Evolutionary conservation across 2,888 invertebrate species (phyloP).

Genomic region (Acleris laterana): DNA sequence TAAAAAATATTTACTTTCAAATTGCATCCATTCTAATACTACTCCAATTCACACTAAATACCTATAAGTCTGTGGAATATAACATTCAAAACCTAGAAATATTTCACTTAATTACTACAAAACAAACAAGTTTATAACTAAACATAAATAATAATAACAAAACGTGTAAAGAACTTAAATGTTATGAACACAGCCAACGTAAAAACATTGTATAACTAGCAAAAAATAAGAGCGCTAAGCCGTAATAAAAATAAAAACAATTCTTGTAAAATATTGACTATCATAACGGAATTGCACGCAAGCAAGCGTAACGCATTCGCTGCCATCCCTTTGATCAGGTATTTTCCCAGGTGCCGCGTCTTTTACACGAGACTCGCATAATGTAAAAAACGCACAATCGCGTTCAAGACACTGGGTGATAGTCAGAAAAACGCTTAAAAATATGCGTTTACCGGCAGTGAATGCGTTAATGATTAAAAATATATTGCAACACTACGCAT

Average conservation of each 20-base stretch:
- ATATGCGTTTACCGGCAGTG: no score
- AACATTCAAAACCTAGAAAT: not conserved
- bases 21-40: no score
- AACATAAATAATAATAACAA: not conserved
- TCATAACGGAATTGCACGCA: slow-evolving; percentile 19
- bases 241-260: slow-evolving; percentile 6
- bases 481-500: slow-evolving; percentile 27
- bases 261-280: slow-evolving; percentile 3
- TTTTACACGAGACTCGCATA: no score
- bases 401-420: no score
- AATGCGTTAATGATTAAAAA: not conserved
- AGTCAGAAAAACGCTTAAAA: no score
- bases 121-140: not conserved
- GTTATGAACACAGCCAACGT: not conserved
- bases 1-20: slow-evolving; percentile 3
- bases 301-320: slow-evolving; percentile 11
- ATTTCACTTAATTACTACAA: not conserved
- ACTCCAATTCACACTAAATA: not conserved
- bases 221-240: slow-evolving; percentile 2
- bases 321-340: no score
- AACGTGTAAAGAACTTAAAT: slow-evolving; percentile 1
- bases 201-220: not conserved
- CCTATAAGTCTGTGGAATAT: not conserved
- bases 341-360: no score
- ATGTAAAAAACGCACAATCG: no score